Conservation (phyloP, 1,140 invertebrate species). For the Leptonema lineaticorne region DNA sequence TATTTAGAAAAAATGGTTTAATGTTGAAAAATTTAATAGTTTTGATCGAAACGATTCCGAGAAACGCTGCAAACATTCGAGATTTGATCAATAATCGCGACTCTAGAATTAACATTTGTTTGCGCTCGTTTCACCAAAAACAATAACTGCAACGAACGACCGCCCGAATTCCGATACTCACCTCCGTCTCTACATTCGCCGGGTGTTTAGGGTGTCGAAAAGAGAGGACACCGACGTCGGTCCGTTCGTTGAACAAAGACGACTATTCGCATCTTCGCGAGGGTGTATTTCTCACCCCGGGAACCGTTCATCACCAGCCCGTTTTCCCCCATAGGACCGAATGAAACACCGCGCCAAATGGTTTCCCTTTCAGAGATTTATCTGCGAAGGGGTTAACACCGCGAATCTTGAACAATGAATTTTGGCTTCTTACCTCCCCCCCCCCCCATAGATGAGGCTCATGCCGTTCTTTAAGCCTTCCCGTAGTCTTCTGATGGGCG, state of each 20-base stretch:
- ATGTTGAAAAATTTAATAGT: too few relatives aligned
- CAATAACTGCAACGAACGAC: constrained; percentile 17
- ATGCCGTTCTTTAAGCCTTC: background rate
- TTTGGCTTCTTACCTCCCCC: constrained; percentile 25
- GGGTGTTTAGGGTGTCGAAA: too few relatives aligned
- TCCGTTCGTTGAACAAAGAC: too few relatives aligned
- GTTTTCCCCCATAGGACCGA: background rate
- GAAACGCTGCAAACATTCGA: too few relatives aligned
- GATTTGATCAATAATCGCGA: too few relatives aligned
- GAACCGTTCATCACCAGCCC: constrained; percentile 27
- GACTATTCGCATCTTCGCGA: too few relatives aligned
- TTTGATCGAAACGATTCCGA: too few relatives aligned
- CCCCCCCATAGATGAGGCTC: background rate
- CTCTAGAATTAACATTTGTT: background rate
- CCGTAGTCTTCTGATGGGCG: constrained; percentile 1
- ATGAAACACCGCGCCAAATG: constrained; percentile 37
- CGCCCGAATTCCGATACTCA: constrained; percentile 23
- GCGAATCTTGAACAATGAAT: constrained; percentile 40
- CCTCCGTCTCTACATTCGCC: too few relatives aligned
- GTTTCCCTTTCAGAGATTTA: constrained; percentile 39
- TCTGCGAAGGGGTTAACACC: constrained; percentile 38
- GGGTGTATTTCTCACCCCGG: background rate
- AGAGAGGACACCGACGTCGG: too few relatives aligned
- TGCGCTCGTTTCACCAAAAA: background rate
- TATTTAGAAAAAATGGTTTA: too few relatives aligned